Base-by-base conservation (phyloP, 2,888 invertebrate species). In the Himalopsyche kuldschensis region DNA sequence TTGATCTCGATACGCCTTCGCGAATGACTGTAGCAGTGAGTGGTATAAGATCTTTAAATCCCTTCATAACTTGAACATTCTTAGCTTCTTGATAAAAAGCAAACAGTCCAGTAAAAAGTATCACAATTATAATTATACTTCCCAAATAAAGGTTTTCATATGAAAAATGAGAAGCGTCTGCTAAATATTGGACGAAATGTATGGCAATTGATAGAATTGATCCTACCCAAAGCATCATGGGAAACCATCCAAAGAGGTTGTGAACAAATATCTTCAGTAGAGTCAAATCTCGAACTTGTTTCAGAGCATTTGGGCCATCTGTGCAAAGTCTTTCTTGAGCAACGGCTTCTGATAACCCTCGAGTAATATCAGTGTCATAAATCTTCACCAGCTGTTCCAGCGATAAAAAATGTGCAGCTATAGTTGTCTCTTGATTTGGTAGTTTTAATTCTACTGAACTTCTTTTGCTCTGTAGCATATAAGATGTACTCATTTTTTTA, bases 21-120 rank as follows among this genome's bases (percentile, higher is more conserved):
- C 97, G 92, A 35, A 96, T 91, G 0, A 96, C 95, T 0, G 92
- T 90, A 0, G 96, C 95, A 86, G 91, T 92, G 82, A 94, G 94
- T 0, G 96, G 96, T 11, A 96, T 93, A 92, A 97, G 93, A 88
- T 95, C 95, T 88, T 95, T 94, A 88, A 97, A 97, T 10, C 96
- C 95, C 87, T 96, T 96, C 96, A 97, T 97, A 55, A 96, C 95
- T 86, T 93, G 93, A 15, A 94, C 92, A 88, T 95, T 96, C 88
- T 95, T 96, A 0, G 91, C 90, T 87, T 93, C 93, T 87, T 93
- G 93, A 86, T 92, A 92, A 87, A 92, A 93, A 0, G 92, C 93
- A 87, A 93, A 93, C 0, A 92, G 86, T 0, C 93, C 93, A 2
- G 93, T 93, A 1, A 92, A 90, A 2, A 91, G 55, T 27, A 91